Evolutionary conservation across 2,888 invertebrate species (phyloP).

Genomic region (Dryobota labecula): DNA sequence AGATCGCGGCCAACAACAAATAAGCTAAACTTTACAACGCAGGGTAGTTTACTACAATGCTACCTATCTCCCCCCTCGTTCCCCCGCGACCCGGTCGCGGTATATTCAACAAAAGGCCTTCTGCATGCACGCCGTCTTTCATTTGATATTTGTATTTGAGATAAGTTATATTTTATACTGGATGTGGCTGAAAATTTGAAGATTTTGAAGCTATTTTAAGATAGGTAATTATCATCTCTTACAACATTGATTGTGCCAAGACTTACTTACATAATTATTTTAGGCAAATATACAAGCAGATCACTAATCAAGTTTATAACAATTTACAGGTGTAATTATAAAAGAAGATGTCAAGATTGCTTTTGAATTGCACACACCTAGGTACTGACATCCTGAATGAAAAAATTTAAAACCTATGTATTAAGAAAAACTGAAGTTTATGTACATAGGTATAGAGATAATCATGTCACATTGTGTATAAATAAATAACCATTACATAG

Average conservation of each 20-base stretch:
- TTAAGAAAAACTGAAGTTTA: neutral
- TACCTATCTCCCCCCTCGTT: constrained; percentile 5
- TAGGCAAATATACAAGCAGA: neutral
- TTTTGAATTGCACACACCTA: neutral
- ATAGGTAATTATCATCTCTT: no score
- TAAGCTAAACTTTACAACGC: constrained; percentile 57
- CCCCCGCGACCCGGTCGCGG: constrained; percentile 36
- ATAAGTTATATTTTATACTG: constrained; percentile 50
- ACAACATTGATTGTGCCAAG: neutral
- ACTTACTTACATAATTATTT: neutral
- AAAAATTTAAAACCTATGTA: neutral
- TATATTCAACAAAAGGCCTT: constrained; percentile 64
- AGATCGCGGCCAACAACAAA: constrained; percentile 47
- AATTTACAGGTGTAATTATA: neutral
- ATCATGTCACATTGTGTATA: constrained; percentile 3
- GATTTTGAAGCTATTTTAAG: neutral
- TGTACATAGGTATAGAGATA: neutral
- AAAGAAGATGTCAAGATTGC: neutral
- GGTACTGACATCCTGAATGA: neutral
- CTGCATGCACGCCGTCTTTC: constrained; percentile 58
- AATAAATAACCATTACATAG: constrained; percentile 15
- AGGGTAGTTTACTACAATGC: constrained; percentile 55
- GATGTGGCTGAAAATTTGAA: constrained; percentile 41
- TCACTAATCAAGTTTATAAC: neutral
- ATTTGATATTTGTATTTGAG: constrained; percentile 63